Evolutionary conservation across 2,888 invertebrate species (phyloP).

Genomic region (Tenthredo distinguenda): DNA sequence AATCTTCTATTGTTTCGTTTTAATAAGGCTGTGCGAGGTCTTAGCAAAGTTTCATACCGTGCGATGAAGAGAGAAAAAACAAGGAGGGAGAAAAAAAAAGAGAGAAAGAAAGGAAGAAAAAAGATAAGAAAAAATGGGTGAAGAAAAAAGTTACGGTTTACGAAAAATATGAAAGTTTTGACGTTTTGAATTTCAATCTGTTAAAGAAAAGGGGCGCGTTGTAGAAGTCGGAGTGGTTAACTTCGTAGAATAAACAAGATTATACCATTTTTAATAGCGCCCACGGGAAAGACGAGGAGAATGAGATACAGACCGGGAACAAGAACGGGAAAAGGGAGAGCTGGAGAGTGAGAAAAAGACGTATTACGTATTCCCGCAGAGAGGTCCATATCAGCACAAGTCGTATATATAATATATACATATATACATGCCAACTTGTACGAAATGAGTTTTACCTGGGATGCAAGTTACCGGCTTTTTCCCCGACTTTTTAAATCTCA

Average conservation of each 20-base stretch:
- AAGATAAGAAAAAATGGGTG: neutral
- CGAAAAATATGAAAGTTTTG: slow-evolving; percentile 30
- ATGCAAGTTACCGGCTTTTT: neutral
- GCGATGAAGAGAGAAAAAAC: neutral
- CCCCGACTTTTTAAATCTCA: slow-evolving; percentile 6
- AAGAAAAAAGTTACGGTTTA: neutral
- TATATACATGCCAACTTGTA: slow-evolving; percentile 9
- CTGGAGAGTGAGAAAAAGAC: slow-evolving; percentile 28
- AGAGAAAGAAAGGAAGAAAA: neutral
- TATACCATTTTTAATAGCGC: slow-evolving; percentile 44
- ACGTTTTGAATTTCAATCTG: slow-evolving; percentile 44
- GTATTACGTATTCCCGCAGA: slow-evolving; percentile 28
- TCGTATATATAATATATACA: neutral
- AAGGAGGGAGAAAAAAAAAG: neutral
- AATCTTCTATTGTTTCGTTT: slow-evolving; percentile 48
- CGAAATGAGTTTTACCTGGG: slow-evolving; percentile 36
- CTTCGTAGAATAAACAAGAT: slow-evolving; percentile 31
- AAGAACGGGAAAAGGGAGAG: neutral
- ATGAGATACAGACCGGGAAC: neutral
- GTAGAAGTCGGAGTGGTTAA: slow-evolving; percentile 17
- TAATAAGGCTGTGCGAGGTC: slow-evolving; percentile 11
- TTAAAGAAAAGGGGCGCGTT: neutral
- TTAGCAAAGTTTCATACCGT: slow-evolving; percentile 29
- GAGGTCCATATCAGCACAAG: slow-evolving; percentile 13
- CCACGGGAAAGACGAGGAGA: slow-evolving; percentile 12